phyloP scores from a whole-genome alignment of 2,888 invertebrate species.

The Caenorhabditis sp. region DNA sequence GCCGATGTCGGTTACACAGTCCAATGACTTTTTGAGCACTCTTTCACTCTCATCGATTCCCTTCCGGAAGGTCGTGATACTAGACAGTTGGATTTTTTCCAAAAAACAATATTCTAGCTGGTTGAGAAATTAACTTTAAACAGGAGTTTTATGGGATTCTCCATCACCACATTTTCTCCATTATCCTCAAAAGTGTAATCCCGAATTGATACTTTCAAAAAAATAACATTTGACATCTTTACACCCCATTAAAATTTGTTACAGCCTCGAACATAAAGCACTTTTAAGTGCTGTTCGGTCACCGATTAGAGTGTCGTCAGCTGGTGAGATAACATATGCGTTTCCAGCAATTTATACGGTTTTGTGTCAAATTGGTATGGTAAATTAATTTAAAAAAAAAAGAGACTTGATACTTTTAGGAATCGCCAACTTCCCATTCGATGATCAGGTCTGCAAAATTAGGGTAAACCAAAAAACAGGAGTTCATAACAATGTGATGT shows the following conservation, averaged over 20 bases:
- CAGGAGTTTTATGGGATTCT: no score
- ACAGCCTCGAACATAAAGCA: conserved; percentile 56
- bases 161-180: no score
- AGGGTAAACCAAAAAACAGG: conserved; percentile 26
- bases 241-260: conserved; percentile 8
- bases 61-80: no score
- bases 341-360: conserved; percentile 62
- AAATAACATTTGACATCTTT: background rate
- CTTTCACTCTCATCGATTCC: no score
- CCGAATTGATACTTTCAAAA: no score
- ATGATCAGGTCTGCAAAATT: conserved; percentile 58
- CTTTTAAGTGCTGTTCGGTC: conserved; percentile 56
- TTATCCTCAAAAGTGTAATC: no score
- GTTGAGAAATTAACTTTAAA: no score
- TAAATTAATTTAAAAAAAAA: background rate
- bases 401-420: conserved; percentile 22
- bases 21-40: no score
- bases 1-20: no score
- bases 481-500: background rate
- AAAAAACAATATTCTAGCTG: no score
- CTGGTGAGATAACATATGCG: conserved; percentile 55
- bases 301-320: conserved; percentile 51
- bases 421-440: conserved; percentile 61
- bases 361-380: conserved; percentile 54
- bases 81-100: no score